Conservation (phyloP, 2,113 vertebrate species). For the Cariama cristata region DNA sequence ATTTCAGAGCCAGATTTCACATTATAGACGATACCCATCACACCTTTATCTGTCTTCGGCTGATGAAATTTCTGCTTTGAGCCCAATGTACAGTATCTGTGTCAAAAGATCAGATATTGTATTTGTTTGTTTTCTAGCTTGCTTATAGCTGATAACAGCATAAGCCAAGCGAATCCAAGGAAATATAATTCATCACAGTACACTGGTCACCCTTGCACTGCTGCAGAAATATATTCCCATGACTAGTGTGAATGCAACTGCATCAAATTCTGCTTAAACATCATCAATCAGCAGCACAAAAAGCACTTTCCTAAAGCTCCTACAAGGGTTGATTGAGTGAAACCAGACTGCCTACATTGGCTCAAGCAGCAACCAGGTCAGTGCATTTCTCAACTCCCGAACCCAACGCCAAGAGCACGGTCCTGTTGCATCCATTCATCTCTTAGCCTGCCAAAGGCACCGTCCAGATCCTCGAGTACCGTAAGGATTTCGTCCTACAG, state of each 20-base stretch:
- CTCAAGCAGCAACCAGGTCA: background rate
- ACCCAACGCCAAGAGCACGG: background rate
- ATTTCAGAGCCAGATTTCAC: background rate
- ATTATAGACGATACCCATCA: background rate
- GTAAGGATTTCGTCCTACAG: background rate
- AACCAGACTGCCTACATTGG: background rate
- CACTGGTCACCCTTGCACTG: background rate
- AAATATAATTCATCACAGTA: background rate
- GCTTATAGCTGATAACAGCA: conserved; percentile 15
- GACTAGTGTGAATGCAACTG: background rate
- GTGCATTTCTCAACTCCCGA: background rate
- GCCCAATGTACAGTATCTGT: background rate
- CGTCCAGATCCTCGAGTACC: rapidly evolving
- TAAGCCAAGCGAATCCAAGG: background rate
- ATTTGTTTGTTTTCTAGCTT: background rate
- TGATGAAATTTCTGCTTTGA: background rate
- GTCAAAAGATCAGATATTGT: background rate
- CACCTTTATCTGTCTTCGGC: background rate
- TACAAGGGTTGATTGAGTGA: background rate
- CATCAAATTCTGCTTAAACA: background rate
- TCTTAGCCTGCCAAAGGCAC: background rate
- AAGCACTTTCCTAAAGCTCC: background rate
- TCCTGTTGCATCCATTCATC: background rate
- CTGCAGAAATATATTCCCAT: background rate
- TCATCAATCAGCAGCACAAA: background rate